Evolutionary conservation across 2,797 vertebrate species (phyloP), one percentile per base, ranked within the genome.

Genomic region (Hippopotamyrus pictus): DNA sequence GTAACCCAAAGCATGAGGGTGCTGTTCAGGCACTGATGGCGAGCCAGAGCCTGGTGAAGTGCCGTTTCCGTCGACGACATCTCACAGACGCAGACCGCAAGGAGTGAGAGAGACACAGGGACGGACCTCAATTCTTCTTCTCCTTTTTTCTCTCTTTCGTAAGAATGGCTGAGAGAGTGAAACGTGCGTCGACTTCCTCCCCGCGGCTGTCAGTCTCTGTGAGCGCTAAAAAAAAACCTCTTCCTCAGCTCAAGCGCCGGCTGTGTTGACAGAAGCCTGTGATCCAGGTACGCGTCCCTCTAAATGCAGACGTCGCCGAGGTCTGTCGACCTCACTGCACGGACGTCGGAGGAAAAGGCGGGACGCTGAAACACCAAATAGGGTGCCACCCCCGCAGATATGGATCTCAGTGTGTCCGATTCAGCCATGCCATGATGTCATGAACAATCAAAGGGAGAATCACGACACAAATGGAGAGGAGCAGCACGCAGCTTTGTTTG

Each of bases 391-490:
- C 33, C 51, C 51, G 8, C 85, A 59, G 85, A 87, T 87, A 59
- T 54, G 85, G 53, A 87, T 87, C 85, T 57, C 29, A 1, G 5
- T 59, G 85, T 85, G 85, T 87, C 33, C 85, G 51, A 87, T 59
- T 87, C 85, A 87, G 53, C 53, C 85, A 54, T 86, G 84, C 84
- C 84, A 87, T 87, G 85, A 87, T 87, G 85, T 87, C 85, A 87
- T 51, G 33, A 57, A 87, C 53, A 87, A 87, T 87, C 53, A 87
- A 57, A 87, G 85, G 29, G 17, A 59, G 85, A 57, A 59, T 87
- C 85, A 59, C 85, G 37, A 25, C 50, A 41, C 33, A 87, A 22
- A 41, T 17, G 37, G 85, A 57, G 51, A 57, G 85, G 85, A 11
- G 29, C 12, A 3, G 6, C 85, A 57, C 29, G 14, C 48, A 51